Evolutionary conservation across 1,140 invertebrate species (phyloP).

Genomic region (Lepidostoma basale): DNA sequence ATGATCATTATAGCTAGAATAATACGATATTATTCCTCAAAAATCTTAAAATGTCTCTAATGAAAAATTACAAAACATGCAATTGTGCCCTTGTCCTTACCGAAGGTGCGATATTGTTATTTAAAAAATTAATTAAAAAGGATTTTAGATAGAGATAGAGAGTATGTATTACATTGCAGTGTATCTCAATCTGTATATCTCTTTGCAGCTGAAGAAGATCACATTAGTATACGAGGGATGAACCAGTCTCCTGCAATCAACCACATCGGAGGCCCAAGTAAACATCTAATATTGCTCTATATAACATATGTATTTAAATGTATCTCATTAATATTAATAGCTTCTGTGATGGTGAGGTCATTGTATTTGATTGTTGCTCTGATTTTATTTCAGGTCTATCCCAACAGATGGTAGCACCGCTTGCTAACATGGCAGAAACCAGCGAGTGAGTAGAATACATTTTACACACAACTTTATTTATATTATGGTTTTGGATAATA

Average conservation of each 20-base stretch:
- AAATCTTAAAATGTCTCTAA: no score
- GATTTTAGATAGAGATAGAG: no score
- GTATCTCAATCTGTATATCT: conserved; percentile 34
- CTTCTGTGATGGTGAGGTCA: not conserved
- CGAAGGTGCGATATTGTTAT: no score
- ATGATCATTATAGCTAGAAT: no score
- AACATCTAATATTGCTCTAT: not conserved
- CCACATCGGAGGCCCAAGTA: conserved; percentile 34
- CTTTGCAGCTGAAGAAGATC: conserved; percentile 65
- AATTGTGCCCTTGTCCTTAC: no score
- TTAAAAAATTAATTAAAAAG: no score
- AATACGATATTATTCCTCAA: no score
- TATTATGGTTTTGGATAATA: not conserved
- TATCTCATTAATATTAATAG: not conserved
- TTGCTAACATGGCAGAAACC: conserved; percentile 66
- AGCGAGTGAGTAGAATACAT: conserved; percentile 61
- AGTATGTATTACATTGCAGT: no score
- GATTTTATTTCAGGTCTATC: conserved; percentile 19
- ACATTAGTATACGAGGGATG: conserved; percentile 52
- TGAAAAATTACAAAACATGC: no score
- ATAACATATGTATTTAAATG: not conserved
- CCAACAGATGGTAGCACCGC: conserved; percentile 61
- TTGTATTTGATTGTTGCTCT: not conserved
- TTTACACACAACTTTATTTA: not conserved
- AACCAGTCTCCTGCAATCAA: conserved; percentile 49